phyloP scores from a whole-genome alignment of 2,797 vertebrate species.

The Tarsius wallacei region DNA sequence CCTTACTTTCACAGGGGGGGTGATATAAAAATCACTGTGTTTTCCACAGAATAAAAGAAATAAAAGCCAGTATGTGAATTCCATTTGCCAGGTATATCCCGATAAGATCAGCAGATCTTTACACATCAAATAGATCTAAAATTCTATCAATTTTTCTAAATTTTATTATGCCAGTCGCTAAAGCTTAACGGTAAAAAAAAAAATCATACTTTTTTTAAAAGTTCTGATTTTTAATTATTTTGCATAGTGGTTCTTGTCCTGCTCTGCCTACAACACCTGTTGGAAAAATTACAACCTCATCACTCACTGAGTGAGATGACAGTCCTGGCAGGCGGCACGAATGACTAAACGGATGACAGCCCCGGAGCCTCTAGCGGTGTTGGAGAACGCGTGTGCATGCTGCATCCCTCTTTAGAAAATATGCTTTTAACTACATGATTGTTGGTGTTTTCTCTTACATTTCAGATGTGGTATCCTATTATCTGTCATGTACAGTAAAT shows the following conservation, averaged over 20 bases:
- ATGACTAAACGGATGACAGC: accelerated
- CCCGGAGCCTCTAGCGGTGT: accelerated
- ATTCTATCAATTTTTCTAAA: background rate
- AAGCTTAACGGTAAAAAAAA: background rate
- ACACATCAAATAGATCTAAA: background rate
- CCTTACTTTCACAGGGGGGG: background rate
- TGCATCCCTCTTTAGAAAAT: background rate
- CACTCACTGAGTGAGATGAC: accelerated
- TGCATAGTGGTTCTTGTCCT: background rate
- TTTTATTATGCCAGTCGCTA: background rate
- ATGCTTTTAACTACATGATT: background rate
- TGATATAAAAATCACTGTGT: background rate
- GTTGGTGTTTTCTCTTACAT: slow-evolving; percentile 11
- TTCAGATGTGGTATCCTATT: slow-evolving; percentile 44
- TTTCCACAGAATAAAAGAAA: background rate
- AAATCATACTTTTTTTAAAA: background rate
- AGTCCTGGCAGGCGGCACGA: accelerated
- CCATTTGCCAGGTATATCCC: background rate
- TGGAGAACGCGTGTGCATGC: accelerated
- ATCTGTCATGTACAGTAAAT: background rate
- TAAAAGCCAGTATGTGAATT: background rate
- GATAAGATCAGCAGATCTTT: background rate
- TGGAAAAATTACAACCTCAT: background rate
- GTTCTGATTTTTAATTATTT: background rate
- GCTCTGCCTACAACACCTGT: background rate